Evolutionary conservation across 2,888 invertebrate species (phyloP), one percentile per base, ranked within the genome.

Genomic region (Nemotelus nigrinus): DNA sequence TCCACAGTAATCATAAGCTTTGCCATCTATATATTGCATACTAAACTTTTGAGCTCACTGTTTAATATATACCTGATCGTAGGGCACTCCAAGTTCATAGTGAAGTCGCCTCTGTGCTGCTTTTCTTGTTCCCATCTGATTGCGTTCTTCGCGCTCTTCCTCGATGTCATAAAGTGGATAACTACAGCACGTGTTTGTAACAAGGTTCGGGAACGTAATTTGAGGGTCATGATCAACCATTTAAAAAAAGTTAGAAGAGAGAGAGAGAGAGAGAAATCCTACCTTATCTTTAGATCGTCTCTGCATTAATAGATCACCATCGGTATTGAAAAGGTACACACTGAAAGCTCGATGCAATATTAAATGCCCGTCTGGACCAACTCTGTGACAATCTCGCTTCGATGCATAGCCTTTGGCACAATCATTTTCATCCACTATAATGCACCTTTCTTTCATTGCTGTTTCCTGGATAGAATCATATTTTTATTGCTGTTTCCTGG

Each of bases 111-210:
- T 90, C 83, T 93, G 92, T 0, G 98, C 99, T 2, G 99, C 99
- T 82, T 89, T 87, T 80, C 90, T 91, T 2, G 96, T 90, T 2
- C 96, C 96, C 3, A 92, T 80, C 0, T 93, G 93, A 81, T 93
- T 89, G 0, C 90, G 86, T 83, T 94, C 94, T n/a, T 90, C 90
- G 41, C 91, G 90, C 82, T 93, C 92, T 58, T 93, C 92, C 2
- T 90, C 89, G 41, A 93, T 91, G 82, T 93, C 92, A 81, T 91
- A 91, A 76, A 99, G 87, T 0, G 99, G 99, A 88, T 99, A 99
- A 86, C 98, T 98, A 86, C 99, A 99, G 88, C 99, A 99, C 0
- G 98, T 94, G 85, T 99, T 99, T 39, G 98, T 96, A 84, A 94
- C 97, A 83, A 92, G 92, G 81, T 93, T 92, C 60, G 95, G 94